Conservation (phyloP, 2,113 vertebrate species). For the Desmodus rotundus region DNA sequence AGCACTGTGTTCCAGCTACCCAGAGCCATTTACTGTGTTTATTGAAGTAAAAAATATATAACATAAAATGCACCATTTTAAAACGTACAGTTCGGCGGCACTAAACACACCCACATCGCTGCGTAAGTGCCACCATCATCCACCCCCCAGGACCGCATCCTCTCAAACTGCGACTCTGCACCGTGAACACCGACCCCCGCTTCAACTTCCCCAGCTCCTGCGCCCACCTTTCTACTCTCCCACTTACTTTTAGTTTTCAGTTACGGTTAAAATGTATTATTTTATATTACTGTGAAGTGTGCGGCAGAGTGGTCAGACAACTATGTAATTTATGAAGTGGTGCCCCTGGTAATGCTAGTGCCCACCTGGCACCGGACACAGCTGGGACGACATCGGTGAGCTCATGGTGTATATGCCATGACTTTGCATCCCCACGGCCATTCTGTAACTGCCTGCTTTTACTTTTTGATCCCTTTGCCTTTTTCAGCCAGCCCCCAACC, state of each 20-base stretch:
- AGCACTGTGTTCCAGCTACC: neutral
- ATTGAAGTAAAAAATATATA: neutral
- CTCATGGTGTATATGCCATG: fast-evolving
- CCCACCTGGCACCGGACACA: neutral
- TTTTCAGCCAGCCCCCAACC: neutral
- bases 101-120: neutral
- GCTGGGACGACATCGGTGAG: neutral
- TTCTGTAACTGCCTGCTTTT: neutral
- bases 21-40: neutral
- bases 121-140: neutral
- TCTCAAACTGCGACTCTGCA: neutral
- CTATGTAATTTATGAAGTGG: neutral
- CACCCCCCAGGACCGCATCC: neutral
- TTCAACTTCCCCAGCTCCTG: neutral
- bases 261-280: neutral
- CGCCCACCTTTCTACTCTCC: neutral
- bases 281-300: neutral
- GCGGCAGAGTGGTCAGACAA: neutral
- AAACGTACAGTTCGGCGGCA: neutral
- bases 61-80: neutral
- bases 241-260: neutral
- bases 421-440: neutral
- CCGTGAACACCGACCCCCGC: too few relatives aligned
- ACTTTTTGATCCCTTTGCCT: neutral
- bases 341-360: neutral